Evolutionary conservation across 2,888 invertebrate species (phyloP).

Genomic region (Vesta saturnalis): DNA sequence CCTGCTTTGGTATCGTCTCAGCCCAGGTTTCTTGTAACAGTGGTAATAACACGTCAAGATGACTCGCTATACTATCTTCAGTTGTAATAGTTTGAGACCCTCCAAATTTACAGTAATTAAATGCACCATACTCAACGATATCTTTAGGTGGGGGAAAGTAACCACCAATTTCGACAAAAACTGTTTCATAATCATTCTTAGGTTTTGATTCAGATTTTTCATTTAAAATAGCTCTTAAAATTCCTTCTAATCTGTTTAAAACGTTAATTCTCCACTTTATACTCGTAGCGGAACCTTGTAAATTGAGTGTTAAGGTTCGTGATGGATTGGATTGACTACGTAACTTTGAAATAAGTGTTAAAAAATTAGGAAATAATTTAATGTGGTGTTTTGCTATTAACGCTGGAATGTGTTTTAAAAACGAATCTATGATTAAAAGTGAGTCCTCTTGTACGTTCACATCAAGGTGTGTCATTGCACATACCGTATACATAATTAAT

Average conservation of each 20-base stretch:
- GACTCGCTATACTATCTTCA: constrained; percentile 55
- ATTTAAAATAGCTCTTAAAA: constrained; percentile 62
- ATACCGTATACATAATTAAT: constrained; percentile 81
- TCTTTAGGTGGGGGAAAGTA: constrained; percentile 18
- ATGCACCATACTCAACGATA: not conserved
- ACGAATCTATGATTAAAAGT: constrained; percentile 77
- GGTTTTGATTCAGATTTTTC: constrained; percentile 5
- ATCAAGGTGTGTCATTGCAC: constrained; percentile 92
- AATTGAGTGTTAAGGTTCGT: constrained; percentile 74
- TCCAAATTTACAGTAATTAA: not conserved
- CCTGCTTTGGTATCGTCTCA: constrained; percentile 71
- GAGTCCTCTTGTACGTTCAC: constrained; percentile 85
- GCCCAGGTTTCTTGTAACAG: constrained; percentile 86
- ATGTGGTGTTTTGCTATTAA: constrained; percentile 74
- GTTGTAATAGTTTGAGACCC: not conserved
- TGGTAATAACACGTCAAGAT: constrained; percentile 76
- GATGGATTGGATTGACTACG: constrained; percentile 72
- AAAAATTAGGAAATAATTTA: constrained; percentile 80
- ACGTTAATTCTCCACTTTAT: constrained; percentile 84
- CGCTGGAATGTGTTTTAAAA: constrained; percentile 73
- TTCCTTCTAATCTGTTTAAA: constrained; percentile 73
- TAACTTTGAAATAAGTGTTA: constrained; percentile 85
- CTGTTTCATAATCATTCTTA: not conserved
- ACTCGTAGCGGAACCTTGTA: constrained; percentile 77
- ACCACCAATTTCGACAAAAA: not conserved